Evolutionary conservation across 2,888 invertebrate genomes (phyloP), one percentile per base, ranked within the genome.

Genomic region (Balanococcus diminutus): DNA sequence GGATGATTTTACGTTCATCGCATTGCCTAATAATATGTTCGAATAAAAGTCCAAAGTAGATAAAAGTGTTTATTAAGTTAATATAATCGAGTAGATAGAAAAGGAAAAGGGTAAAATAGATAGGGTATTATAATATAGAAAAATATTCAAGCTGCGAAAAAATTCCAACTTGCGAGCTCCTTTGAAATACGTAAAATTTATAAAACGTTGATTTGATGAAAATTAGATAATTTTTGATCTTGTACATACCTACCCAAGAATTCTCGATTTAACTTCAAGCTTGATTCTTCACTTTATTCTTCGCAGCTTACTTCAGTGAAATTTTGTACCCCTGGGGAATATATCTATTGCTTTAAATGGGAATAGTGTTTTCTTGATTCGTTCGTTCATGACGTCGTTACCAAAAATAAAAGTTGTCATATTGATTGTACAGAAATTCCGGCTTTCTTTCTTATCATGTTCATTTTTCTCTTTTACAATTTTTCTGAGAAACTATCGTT

Each of bases 381-480:
- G 32, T 19, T 22, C 67, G 61, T 84, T 61, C 16, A 61, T 28
- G 51, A 51, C 6, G 22, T 84, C 83, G 67, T 84, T 84, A 84
- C 83, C 16, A 19, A 84, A 84, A 84, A 84, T 84, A 36, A 32
- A 61, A 84, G 36, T 84, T 67, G 83, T 84, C 82, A 82, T 51
- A 67, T 67, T 84, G 67, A 84, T 56, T 61, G 61, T 82, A 82
- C 5, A n/a, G 56, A 19, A 46, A 82, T 32, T 82, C 61, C 56
- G 56, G 82, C 16, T 61, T 56, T 36, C 32, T 82, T 28, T 82
- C 8, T 82, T 32, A 6, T 61, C n/a, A 2, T n/a, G 31, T 82
- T 56, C 31, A 82, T 46, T 46, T 81, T 19, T 46, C 28, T 5
- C 8, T 31, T 82, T 82, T 46, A 25, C 3, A 31, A 51, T 82